phyloP scores from a whole-genome alignment of 2,888 invertebrate species.

The Chymomyza procnemis region DNA sequence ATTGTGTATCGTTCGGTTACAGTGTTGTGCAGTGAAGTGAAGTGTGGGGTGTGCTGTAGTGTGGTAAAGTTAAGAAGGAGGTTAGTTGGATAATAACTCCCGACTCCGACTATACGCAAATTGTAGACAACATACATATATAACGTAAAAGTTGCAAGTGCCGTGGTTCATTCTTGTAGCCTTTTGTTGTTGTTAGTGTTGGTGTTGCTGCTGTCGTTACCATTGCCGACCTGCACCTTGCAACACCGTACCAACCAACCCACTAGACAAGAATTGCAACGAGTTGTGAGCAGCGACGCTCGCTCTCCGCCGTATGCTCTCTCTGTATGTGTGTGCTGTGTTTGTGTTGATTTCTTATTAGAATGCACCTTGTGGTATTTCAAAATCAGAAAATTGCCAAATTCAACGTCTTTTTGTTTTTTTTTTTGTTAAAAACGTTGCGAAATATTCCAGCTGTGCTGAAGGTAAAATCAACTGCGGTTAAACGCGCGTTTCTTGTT shows the following conservation, averaged over 20 bases:
- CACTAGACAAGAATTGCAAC: conserved; percentile 63
- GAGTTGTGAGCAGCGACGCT: background rate
- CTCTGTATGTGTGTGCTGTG: conserved; percentile 23
- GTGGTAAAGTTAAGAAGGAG: conserved; percentile 14
- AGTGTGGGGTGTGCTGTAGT: background rate
- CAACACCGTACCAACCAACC: conserved; percentile 14
- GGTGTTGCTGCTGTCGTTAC: background rate
- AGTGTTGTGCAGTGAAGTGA: too few relatives aligned
- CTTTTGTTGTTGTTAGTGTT: conserved; percentile 1
- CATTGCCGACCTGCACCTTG: conserved; percentile 2
- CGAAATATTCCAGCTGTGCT: conserved; percentile 71
- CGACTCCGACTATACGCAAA: conserved; percentile 26
- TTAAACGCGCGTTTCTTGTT: background rate
- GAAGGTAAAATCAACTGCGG: conserved; percentile 49
- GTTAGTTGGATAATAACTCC: conserved; percentile 36
- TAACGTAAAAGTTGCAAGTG: conserved; percentile 5
- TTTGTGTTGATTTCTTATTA: conserved; percentile 46
- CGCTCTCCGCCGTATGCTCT: background rate
- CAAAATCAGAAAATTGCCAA: conserved; percentile 70
- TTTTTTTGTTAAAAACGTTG: conserved; percentile 62
- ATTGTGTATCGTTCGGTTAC: conserved; percentile 17
- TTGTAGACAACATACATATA: conserved; percentile 15
- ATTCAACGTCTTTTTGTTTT: conserved; percentile 36
- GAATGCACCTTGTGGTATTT: conserved; percentile 73
- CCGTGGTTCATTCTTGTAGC: background rate